phyloP scores from a whole-genome alignment of 2,113 vertebrate genomes.

The Ptilonorhynchus violaceus region DNA sequence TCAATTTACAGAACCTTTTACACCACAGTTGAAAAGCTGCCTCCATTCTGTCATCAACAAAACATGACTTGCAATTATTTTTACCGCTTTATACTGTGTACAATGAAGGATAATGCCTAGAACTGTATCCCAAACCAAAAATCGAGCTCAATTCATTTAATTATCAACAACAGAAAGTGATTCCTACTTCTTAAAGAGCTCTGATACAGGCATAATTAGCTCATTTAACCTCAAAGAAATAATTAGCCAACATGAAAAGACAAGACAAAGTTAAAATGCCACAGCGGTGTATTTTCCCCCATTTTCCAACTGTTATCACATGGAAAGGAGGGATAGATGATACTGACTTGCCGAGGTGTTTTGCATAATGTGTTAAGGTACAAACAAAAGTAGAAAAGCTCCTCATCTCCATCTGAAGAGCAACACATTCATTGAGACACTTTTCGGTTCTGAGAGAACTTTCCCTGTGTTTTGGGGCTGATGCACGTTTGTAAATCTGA shows the following conservation, averaged over 20 bases:
- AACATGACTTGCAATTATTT: slow-evolving; percentile 26
- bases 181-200: slow-evolving; percentile 33
- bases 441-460: neutral
- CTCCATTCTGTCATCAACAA: neutral
- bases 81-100: slow-evolving; percentile 7
- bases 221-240: slow-evolving; percentile 59
- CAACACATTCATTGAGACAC: neutral
- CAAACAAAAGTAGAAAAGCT: neutral
- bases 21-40: neutral
- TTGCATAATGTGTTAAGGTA: neutral
- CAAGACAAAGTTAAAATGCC: slow-evolving; percentile 6
- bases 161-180: slow-evolving; percentile 26
- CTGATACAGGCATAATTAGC: slow-evolving; percentile 44
- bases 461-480: neutral
- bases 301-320: neutral
- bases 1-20: slow-evolving; percentile 15
- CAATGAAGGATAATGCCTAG: slow-evolving; percentile 2
- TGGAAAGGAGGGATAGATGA: neutral
- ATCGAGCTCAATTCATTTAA: neutral
- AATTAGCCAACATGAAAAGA: slow-evolving; percentile 11
- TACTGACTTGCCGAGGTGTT: neutral
- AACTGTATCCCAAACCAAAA: slow-evolving; percentile 34
- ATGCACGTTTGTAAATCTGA: neutral
- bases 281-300: neutral
- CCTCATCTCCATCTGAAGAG: neutral